Evolutionary conservation across 2,888 invertebrate species (phyloP).

Genomic region (Aradus depressus): DNA sequence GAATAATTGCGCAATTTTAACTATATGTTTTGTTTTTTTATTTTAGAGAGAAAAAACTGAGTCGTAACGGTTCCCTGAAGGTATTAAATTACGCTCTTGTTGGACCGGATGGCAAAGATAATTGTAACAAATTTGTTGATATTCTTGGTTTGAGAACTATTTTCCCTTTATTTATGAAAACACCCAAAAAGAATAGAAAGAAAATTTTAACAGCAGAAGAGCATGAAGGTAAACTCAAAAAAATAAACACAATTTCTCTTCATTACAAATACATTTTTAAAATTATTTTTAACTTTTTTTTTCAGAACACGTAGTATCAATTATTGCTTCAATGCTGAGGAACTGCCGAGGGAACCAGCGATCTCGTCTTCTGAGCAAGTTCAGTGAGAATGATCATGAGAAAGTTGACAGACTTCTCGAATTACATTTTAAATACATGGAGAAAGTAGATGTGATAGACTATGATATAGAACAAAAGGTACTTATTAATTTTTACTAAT

Average conservation of each 20-base stretch:
- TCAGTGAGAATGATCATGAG: constrained; percentile 95
- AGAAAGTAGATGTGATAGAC: constrained; percentile 79
- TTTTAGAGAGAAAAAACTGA: constrained; percentile 83
- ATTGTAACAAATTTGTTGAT: constrained; percentile 96
- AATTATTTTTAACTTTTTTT: not conserved
- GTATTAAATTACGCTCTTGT: constrained; percentile 96
- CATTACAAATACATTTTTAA: not conserved
- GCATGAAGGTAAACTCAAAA: constrained; percentile 56
- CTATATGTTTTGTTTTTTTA: not conserved
- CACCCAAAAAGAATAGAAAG: constrained; percentile 74
- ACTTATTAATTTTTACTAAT: constrained; percentile 10
- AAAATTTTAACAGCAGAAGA: constrained; percentile 73
- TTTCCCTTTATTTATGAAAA: constrained; percentile 98
- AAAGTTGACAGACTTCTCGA: constrained; percentile 95
- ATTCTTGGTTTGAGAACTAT: constrained; percentile 91
- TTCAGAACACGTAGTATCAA: constrained; percentile 81
- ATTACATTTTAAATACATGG: constrained; percentile 91
- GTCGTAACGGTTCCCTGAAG: constrained; percentile 90
- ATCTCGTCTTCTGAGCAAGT: constrained; percentile 84
- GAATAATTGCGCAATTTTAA: not conserved
- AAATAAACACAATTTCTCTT: not conserved
- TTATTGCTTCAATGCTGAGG: constrained; percentile 83
- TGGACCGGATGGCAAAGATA: constrained; percentile 84
- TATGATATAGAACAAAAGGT: constrained; percentile 52
- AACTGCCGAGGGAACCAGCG: constrained; percentile 86